phyloP scores from a whole-genome alignment of 2,797 vertebrate genomes.

The Anisognathus igniventris region DNA sequence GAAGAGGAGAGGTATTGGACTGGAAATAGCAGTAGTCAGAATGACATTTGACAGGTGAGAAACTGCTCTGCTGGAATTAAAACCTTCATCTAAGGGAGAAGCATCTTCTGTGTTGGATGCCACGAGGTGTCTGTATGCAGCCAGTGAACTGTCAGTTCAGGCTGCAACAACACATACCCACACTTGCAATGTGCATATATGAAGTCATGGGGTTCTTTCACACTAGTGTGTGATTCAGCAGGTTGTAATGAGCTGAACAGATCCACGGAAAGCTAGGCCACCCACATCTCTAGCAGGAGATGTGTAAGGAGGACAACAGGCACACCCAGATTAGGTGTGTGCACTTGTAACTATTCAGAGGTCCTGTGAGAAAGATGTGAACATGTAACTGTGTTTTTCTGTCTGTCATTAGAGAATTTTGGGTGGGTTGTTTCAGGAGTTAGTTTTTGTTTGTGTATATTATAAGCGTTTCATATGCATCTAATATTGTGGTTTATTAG shows the following conservation, averaged over 20 bases:
- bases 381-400: background rate
- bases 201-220: background rate
- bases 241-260: background rate
- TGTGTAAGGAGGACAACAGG: background rate
- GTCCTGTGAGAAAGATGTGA: background rate
- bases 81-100: background rate
- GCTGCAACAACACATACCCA: background rate
- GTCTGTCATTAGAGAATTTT: background rate
- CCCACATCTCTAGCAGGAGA: background rate
- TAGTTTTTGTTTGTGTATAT: background rate
- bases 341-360: background rate
- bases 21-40: background rate
- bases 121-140: background rate
- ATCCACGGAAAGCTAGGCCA: background rate
- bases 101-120: background rate
- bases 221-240: background rate
- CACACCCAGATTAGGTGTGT: rapidly evolving
- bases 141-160: background rate
- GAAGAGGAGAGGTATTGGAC: background rate
- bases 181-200: background rate
- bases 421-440: background rate
- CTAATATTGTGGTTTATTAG: background rate
- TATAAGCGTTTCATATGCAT: background rate
- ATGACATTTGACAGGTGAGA: background rate
- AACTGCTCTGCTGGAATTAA: background rate